phyloP scores from a whole-genome alignment of 2,113 vertebrate genomes.

The Tragelaphus scriptus region DNA sequence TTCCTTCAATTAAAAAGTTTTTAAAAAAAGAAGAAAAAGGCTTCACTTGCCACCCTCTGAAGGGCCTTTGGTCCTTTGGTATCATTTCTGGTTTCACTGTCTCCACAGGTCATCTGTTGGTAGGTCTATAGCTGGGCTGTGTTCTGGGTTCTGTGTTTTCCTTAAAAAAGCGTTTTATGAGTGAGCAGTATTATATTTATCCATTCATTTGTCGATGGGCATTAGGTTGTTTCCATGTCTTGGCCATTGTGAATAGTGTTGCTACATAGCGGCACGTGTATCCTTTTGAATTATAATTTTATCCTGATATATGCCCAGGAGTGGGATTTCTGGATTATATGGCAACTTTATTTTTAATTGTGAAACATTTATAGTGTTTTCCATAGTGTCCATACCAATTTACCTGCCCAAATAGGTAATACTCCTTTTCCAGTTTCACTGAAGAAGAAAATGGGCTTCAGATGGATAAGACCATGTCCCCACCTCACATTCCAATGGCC shows the following conservation, averaged over 20 bases:
- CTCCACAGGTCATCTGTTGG: too few species aligned
- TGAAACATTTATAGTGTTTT: neutral
- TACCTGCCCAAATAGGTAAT: neutral
- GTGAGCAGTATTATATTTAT: neutral
- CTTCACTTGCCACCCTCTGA: neutral
- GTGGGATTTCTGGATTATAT: neutral
- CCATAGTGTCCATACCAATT: neutral
- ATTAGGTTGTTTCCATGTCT: neutral
- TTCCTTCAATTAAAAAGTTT: neutral
- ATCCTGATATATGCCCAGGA: neutral
- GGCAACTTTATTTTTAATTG: neutral
- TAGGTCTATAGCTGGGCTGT: neutral
- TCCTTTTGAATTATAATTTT: neutral
- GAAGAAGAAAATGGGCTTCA: neutral
- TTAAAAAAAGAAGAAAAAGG: neutral
- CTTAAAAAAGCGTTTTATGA: too few species aligned
- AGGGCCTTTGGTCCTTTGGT: rapidly evolving
- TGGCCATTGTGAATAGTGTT: neutral
- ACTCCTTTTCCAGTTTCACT: neutral
- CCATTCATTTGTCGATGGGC: neutral
- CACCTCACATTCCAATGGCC: neutral
- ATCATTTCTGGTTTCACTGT: neutral
- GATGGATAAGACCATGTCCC: neutral
- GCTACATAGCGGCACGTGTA: neutral
- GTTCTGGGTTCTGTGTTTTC: neutral